Percentiles rank a stretch among this genome's conserved stretches.
Conservation (phyloP, 2,888 invertebrate species). For the Oxyteleia sp. region DNA sequence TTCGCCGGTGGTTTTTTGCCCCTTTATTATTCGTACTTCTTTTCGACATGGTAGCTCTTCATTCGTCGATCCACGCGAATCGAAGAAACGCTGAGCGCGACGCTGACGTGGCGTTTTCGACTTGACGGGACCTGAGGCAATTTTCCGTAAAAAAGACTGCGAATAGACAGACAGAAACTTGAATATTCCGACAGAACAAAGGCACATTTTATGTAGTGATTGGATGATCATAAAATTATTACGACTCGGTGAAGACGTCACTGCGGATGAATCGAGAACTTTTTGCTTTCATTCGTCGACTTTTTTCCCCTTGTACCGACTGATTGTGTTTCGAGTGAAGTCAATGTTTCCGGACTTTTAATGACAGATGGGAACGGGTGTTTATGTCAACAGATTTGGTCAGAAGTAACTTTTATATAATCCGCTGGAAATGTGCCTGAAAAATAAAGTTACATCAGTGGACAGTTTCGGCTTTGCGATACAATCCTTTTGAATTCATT, state of each 20-base stretch:
- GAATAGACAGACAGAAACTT: constrained; percentile 44
- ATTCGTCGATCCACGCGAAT: constrained; percentile 23
- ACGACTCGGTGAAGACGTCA: constrained; percentile 44
- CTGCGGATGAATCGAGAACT: constrained; percentile 13
- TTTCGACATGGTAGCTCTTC: constrained; percentile 30
- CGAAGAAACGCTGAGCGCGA: constrained; percentile 60
- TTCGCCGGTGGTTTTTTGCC: background rate
- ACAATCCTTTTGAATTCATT: background rate
- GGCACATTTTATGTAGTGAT: constrained; percentile 42
- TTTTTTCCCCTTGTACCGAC: constrained; percentile 11
- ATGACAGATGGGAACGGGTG: constrained; percentile 15
- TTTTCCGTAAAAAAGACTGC: constrained; percentile 63
- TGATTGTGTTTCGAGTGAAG: constrained; percentile 26
- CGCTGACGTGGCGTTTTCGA: constrained; percentile 60
- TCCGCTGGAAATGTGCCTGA: constrained; percentile 4
- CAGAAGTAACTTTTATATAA: constrained; percentile 15
- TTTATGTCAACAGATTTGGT: constrained; percentile 10
- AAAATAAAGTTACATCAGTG: constrained; percentile 23
- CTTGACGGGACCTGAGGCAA: constrained; percentile 60
- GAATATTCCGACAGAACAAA: constrained; percentile 50
- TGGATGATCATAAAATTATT: constrained; percentile 63
- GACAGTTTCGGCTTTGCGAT: no score
- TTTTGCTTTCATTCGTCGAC: constrained; percentile 18
- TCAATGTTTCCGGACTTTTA: constrained; percentile 40
- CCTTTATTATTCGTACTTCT: constrained; percentile 46